phyloP scores from a whole-genome alignment of 2,888 invertebrate species.

The Eupithecia pulchellata region DNA sequence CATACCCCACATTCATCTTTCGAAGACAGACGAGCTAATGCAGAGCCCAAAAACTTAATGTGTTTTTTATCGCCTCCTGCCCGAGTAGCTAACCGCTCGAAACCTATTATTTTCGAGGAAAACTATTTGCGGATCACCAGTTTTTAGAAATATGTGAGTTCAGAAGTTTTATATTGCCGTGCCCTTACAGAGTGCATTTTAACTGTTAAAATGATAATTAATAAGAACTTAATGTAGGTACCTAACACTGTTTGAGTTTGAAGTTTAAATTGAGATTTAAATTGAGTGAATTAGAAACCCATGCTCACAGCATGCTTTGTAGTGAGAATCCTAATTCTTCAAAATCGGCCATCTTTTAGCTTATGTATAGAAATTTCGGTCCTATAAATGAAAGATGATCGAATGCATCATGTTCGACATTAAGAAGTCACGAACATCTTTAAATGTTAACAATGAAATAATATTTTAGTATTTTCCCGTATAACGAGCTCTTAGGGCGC shows the following conservation, averaged over 20 bases:
- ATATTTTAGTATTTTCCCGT: background rate
- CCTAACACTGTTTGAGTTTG: too few relatives aligned
- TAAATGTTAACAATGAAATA: background rate
- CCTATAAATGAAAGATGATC: background rate
- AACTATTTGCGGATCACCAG: slow-evolving; percentile 9
- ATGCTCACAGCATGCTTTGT: background rate
- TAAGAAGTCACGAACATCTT: background rate
- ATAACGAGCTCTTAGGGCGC: background rate
- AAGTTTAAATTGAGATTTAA: background rate
- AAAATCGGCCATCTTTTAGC: too few relatives aligned
- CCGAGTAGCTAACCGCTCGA: slow-evolving; percentile 9
- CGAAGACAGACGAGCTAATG: slow-evolving; percentile 37
- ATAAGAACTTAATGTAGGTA: too few relatives aligned
- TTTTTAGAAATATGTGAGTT: background rate
- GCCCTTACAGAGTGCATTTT: too few relatives aligned
- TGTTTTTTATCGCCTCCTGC: slow-evolving; percentile 28
- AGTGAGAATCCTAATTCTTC: too few relatives aligned
- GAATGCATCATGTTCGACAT: background rate
- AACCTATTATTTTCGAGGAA: slow-evolving; percentile 16
- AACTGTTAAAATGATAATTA: too few relatives aligned
- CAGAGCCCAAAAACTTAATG: slow-evolving; percentile 32
- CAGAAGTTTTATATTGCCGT: background rate
- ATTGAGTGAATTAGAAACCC: background rate
- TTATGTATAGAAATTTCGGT: too few relatives aligned
- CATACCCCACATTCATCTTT: slow-evolving; percentile 39